A percentile compares a stretch with the other conserved stretches of the same genome.
Conservation (phyloP, 2,797 vertebrate species). For the Sebastes nivosus region DNA sequence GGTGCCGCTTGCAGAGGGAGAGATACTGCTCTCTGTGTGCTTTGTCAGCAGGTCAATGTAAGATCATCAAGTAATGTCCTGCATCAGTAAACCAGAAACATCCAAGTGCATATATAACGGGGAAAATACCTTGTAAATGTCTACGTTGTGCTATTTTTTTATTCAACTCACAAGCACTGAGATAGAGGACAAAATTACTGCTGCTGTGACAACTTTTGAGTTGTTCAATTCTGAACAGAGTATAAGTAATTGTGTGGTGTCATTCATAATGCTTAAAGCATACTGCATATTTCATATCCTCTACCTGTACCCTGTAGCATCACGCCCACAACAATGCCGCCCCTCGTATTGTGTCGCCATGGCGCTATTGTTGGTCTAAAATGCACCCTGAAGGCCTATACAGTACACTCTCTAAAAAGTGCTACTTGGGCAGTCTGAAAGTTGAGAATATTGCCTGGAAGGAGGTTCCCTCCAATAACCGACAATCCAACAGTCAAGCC, state of each 20-base stretch:
- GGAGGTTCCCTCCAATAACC: background rate
- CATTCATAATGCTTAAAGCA: background rate
- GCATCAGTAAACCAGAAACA: background rate
- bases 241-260: background rate
- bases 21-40: background rate
- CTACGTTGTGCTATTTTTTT: background rate
- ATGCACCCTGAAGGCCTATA: background rate
- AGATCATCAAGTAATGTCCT: background rate
- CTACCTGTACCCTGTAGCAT: background rate
- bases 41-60: background rate
- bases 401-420: background rate
- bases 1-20: background rate
- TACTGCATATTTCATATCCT: background rate
- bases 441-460: background rate
- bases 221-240: background rate
- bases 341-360: background rate
- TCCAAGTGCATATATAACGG: background rate
- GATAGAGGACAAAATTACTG: background rate
- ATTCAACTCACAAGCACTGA: background rate
- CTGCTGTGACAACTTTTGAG: background rate
- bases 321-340: background rate
- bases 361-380: background rate
- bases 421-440: background rate
- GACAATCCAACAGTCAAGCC: background rate
- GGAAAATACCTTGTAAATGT: background rate